phyloP scores from a whole-genome alignment of 2,888 invertebrate species.

The Lobophora halterata region DNA sequence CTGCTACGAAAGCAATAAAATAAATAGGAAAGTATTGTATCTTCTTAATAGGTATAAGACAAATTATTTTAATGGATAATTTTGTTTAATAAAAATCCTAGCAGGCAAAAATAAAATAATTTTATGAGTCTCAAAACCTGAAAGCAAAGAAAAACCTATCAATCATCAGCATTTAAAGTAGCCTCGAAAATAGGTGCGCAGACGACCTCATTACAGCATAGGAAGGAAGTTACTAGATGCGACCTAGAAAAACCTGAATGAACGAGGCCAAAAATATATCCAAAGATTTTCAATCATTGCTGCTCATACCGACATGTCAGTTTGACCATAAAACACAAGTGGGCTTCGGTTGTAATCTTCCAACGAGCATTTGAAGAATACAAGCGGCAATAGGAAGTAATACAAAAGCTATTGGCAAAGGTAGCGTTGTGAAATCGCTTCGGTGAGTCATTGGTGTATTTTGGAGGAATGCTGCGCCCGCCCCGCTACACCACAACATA shows the following conservation, averaged over 20 bases:
- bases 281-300: slow-evolving; percentile 11
- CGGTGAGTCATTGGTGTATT: slow-evolving; percentile 71
- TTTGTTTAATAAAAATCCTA: too few species aligned
- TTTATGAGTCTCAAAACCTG: too few species aligned
- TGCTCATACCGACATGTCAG: slow-evolving; percentile 15
- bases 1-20: too few species aligned
- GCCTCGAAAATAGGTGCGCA: too few species aligned
- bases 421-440: slow-evolving; percentile 69
- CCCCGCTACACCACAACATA: slow-evolving; percentile 40
- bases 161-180: too few species aligned
- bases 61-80: too few species aligned
- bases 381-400: slow-evolving; percentile 70
- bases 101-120: too few species aligned
- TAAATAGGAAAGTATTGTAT: too few species aligned
- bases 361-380: slow-evolving; percentile 34
- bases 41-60: too few species aligned
- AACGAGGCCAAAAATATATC: slow-evolving; percentile 8
- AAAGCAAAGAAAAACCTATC: too few species aligned
- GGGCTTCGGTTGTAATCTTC: slow-evolving; percentile 30
- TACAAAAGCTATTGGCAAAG: slow-evolving; percentile 76
- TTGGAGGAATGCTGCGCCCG: slow-evolving; percentile 51
- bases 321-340: slow-evolving; percentile 10
- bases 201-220: too few species aligned
- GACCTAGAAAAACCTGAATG: slow-evolving; percentile 5
- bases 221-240: too few species aligned